Conservation (phyloP, 2,888 invertebrate species). For the Melitaea athalia region DNA sequence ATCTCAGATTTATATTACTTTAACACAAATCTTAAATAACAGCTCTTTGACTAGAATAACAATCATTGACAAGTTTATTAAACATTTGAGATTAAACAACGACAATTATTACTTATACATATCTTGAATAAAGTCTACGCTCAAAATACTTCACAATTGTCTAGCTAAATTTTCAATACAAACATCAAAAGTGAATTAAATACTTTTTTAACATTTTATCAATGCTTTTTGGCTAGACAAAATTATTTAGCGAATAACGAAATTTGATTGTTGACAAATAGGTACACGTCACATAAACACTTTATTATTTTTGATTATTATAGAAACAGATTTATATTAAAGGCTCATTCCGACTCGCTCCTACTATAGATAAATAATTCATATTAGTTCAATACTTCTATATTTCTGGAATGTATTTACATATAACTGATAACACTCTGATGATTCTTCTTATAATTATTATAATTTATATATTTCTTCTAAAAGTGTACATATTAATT, state of each 20-base stretch:
- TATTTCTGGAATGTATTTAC: slow-evolving; percentile 23
- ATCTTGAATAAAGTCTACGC: slow-evolving; percentile 34
- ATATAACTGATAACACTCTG: background rate
- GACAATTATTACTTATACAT: slow-evolving; percentile 49
- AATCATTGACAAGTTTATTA: slow-evolving; percentile 60
- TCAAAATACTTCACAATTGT: slow-evolving; percentile 30
- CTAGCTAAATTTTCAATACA: slow-evolving; percentile 16
- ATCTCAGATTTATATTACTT: slow-evolving; percentile 52
- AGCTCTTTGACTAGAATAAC: slow-evolving; percentile 78
- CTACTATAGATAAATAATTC: background rate
- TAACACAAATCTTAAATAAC: slow-evolving; percentile 71
- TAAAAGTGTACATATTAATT: slow-evolving; percentile 5
- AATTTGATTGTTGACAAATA: background rate
- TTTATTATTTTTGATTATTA: background rate
- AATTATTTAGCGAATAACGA: too few species aligned
- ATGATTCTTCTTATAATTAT: background rate
- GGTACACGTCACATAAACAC: too few species aligned
- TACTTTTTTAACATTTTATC: slow-evolving; percentile 1
- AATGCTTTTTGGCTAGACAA: background rate
- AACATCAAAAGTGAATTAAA: slow-evolving; percentile 21
- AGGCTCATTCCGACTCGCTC: background rate
- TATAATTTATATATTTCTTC: slow-evolving; percentile 6
- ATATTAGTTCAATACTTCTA: slow-evolving; percentile 1
- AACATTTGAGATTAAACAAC: slow-evolving; percentile 72
- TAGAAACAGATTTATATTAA: background rate